These are phyloP conservation scores for Fopius arisanus DNA, from an alignment of 1,140 invertebrate genomes.

Conservation along the genomic window DNA sequence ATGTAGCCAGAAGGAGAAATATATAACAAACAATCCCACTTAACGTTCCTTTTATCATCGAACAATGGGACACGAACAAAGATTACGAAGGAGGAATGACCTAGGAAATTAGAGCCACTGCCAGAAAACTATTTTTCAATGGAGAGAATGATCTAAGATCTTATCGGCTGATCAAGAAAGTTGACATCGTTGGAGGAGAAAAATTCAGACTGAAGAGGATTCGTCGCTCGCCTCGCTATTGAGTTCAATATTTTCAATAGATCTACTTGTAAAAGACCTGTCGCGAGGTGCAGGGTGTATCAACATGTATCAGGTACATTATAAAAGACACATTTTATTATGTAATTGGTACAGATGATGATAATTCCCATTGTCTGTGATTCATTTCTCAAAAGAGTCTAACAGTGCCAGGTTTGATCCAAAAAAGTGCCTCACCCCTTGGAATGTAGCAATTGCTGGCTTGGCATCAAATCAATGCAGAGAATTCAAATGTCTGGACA, in stretches of 20 bases:
- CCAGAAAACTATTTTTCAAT: conserved; percentile 2
- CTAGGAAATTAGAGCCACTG: background rate
- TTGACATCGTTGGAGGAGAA: background rate
- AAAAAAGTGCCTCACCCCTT: conserved; percentile 57
- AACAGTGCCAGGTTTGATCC: conserved; percentile 47
- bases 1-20: conserved; percentile 20
- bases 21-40: conserved; percentile 27
- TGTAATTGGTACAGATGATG: background rate
- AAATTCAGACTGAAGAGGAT: background rate
- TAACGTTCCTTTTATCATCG: conserved; percentile 47
- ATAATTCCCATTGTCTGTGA: conserved; percentile 27
- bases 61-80: conserved; percentile 39
- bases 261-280: background rate
- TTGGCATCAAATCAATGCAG: conserved; percentile 21
- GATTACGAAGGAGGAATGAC: conserved; percentile 23
- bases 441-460: conserved; percentile 40
- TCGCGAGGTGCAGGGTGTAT: background rate
- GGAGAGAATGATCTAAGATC: background rate
- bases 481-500: background rate
- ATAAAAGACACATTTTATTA: background rate
- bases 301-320: background rate
- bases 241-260: background rate
- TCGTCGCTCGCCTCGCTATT: background rate
- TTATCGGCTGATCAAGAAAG: background rate
- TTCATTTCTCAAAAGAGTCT: conserved; percentile 39